Evolutionary conservation across 1,140 invertebrate genomes (phyloP), one percentile per base, ranked within the genome.

Genomic region (Oryzaephilus surinamensis): DNA sequence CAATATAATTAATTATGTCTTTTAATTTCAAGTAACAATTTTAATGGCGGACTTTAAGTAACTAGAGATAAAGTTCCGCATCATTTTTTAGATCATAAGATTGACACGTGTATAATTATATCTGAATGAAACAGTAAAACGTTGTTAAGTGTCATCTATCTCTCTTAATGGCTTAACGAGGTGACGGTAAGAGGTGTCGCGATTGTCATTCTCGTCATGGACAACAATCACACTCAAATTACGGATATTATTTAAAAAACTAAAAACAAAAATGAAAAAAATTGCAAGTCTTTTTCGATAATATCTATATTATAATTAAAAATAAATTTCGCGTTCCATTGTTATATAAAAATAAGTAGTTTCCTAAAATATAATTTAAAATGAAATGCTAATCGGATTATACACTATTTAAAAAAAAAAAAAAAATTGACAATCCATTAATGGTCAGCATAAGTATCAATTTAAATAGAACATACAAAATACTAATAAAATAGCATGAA

Each of bases 111-210:
- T n/a, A n/a, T n/a, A n/a, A n/a, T n/a, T n/a, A n/a, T n/a, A n/a
- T n/a, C n/a, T n/a, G n/a, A n/a, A n/a, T n/a, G n/a, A n/a, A n/a
- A n/a, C n/a, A n/a, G n/a, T n/a, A 26, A 46, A n/a, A n/a, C n/a
- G n/a, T n/a, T n/a, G 43, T 30, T 43, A 34, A 28, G 38, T 34
- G 50, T 53, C 52, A 57, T 57, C 52, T 54, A 53, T 54, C 52
- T 57, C 50, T 57, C 54, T 49, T 52, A 56, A 53, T 46, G 42
- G 42, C 36, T 44, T 45, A 38, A 38, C 43, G 27, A 31, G 13
- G 17, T 13, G 42, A 18, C 26, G 21, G 33, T 15, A 37, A 20
- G 21, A 26, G 26, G 18, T 30, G 27, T 26, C 6, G 20, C 31
- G 36, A 20, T 30, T n/a, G 36, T 29, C 24, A 18, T 33, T 12